phyloP scores from a whole-genome alignment of 2,113 vertebrate genomes.

The Poeciliopsis occidentalis region DNA sequence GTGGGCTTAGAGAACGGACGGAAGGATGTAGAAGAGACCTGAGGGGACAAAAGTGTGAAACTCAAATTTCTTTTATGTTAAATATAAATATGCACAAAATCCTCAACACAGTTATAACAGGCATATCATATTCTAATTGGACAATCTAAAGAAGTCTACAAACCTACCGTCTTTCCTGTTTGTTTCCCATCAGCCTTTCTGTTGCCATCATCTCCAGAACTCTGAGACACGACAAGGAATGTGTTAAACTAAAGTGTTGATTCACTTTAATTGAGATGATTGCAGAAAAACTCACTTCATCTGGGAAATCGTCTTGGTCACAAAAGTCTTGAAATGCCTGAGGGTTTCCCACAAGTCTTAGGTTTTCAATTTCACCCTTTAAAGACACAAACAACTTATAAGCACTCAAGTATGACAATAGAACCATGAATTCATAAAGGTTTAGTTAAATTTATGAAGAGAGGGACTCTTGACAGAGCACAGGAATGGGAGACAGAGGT shows the following conservation, averaged over 20 bases:
- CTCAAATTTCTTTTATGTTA: background rate
- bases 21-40: constrained; percentile 51
- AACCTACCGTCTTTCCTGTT: constrained; percentile 43
- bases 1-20: constrained; percentile 65
- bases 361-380: constrained; percentile 86
- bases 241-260: background rate
- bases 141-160: background rate
- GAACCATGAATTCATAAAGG: background rate
- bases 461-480: too few relatives aligned
- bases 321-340: constrained; percentile 83
- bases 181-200: constrained; percentile 62
- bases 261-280: background rate
- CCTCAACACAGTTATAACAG: background rate
- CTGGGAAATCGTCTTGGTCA: constrained; percentile 85
- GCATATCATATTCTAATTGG: background rate
- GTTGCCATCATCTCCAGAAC: constrained; percentile 88
- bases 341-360: constrained; percentile 83
- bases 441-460: background rate
- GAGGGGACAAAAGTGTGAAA: background rate
- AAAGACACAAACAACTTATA: constrained; percentile 23
- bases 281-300: constrained; percentile 75
- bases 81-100: background rate
- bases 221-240: constrained; percentile 63
- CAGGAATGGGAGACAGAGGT: too few relatives aligned
- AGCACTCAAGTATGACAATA: background rate